phyloP scores from a whole-genome alignment of 1,140 invertebrate species.

The Ceratina japonica region DNA sequence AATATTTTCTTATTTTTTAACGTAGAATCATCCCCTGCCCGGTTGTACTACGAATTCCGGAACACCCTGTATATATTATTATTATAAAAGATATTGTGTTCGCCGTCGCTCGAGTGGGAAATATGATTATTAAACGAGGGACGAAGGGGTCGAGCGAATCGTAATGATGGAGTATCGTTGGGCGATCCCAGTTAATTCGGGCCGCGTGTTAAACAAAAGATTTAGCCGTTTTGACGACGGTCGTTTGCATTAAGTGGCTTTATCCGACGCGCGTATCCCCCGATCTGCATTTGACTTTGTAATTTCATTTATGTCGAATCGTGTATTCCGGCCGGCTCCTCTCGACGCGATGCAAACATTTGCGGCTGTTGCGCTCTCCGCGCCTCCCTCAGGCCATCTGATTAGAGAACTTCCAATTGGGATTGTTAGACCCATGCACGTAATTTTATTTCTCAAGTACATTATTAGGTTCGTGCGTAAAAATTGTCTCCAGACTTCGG shows the following conservation, averaged over 20 bases:
- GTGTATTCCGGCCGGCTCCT: constrained; percentile 15
- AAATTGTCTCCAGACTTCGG: too few relatives aligned
- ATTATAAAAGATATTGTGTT: too few relatives aligned
- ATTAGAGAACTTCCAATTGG: constrained; percentile 14
- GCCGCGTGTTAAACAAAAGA: constrained; percentile 32
- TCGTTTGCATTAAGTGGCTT: constrained; percentile 47
- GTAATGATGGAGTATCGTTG: not conserved
- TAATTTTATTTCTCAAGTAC: too few relatives aligned
- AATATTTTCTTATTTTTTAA: too few relatives aligned
- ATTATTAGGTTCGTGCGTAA: too few relatives aligned
- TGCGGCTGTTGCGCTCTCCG: not conserved
- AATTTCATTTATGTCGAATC: constrained; percentile 46
- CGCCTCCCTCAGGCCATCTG: not conserved
- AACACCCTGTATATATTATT: too few relatives aligned
- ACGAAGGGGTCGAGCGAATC: not conserved
- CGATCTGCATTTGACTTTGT: constrained; percentile 48
- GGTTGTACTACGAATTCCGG: too few relatives aligned
- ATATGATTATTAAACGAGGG: not conserved
- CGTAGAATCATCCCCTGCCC: too few relatives aligned
- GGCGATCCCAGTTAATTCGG: constrained; percentile 16
- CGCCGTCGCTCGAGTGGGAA: not conserved
- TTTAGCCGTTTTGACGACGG: constrained; percentile 42
- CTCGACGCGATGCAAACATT: constrained; percentile 22
- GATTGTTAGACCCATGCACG: not conserved
- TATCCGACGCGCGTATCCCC: constrained; percentile 8